Conservation (phyloP, 2,888 invertebrate genomes). For the Xanthia icteritia region DNA sequence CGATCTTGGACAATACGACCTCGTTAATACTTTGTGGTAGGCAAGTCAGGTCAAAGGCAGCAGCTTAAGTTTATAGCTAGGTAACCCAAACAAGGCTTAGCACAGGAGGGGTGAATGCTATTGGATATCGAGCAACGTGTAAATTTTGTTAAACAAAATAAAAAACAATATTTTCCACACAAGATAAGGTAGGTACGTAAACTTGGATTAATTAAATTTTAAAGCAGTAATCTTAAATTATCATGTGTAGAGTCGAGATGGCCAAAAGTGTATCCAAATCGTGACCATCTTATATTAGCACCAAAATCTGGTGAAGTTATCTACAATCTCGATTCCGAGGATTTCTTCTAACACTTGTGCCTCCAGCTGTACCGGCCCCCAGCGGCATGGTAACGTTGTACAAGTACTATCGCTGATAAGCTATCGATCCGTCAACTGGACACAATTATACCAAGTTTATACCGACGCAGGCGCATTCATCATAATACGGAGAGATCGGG, state of each 20-base stretch:
- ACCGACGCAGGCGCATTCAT: not conserved
- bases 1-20: not conserved
- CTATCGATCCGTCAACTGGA: slow-evolving; percentile 50
- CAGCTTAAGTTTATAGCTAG: not conserved
- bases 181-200: not conserved
- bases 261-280: not conserved
- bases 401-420: slow-evolving; percentile 44
- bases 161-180: not conserved
- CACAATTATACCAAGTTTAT: slow-evolving; percentile 46
- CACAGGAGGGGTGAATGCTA: not conserved
- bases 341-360: slow-evolving; percentile 15
- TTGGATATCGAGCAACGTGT: too few relatives aligned
- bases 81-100: not conserved
- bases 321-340: not conserved
- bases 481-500: slow-evolving; percentile 14
- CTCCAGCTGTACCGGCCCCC: slow-evolving; percentile 27
- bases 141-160: not conserved
- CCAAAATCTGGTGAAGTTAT: too few relatives aligned
- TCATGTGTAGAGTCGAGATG: not conserved
- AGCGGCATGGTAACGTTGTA: slow-evolving; percentile 18
- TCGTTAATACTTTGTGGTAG: not conserved
- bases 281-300: not conserved
- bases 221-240: too few relatives aligned
- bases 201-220: not conserved
- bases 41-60: not conserved